Base-by-base conservation (phyloP, 37 sponge, comb jelly and placozoan species). In the Geodia barretti region DNA sequence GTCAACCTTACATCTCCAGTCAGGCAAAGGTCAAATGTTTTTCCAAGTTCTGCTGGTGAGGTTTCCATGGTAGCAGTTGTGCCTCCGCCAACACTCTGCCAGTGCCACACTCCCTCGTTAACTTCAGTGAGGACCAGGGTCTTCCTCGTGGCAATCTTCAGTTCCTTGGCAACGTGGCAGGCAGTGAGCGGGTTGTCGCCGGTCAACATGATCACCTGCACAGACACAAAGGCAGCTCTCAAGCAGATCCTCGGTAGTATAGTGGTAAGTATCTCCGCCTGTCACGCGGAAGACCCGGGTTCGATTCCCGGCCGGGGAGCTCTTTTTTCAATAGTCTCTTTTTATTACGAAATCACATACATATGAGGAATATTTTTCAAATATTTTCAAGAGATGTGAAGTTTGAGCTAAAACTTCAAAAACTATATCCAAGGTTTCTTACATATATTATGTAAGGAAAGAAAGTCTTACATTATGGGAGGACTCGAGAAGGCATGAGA, bases 141-240 rank as follows among this genome's bases (percentile, higher is more conserved):
- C 58, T 83, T 69, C 41, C 76, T 86, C 39, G 68, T 76, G 5
- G 88, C 39, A 14, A 98, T 98, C 35, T 84, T 83, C 20, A 98
- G 87, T 62, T 98, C 91, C 59, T 92, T 88, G 29, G 99, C 95
- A 17, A 98, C 95, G 77, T 98, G 92, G 62, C 99, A 98, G 23
- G 99, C 99, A 11, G 99, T 98, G 71, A 96, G 79, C 9, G 99
- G 97, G 68, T 88, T 98, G 68, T 98, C 99, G 2, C 99, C 99
- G 32, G 99, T 98, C 26, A 98, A 89, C 95, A 98, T 98, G 21
- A 82, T 84, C n/a, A 92, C 93, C 96, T 95, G 64, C 1, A 30
- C 25, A 24, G n/a, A 70, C 17, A 38, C 1, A 24, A 30, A 65
- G 19, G 35, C 30, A 25, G 4, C 75, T 78, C n/a, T 41, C 43